Evolutionary conservation across 2,113 vertebrate species (phyloP).

Genomic region (Tyto alba): DNA sequence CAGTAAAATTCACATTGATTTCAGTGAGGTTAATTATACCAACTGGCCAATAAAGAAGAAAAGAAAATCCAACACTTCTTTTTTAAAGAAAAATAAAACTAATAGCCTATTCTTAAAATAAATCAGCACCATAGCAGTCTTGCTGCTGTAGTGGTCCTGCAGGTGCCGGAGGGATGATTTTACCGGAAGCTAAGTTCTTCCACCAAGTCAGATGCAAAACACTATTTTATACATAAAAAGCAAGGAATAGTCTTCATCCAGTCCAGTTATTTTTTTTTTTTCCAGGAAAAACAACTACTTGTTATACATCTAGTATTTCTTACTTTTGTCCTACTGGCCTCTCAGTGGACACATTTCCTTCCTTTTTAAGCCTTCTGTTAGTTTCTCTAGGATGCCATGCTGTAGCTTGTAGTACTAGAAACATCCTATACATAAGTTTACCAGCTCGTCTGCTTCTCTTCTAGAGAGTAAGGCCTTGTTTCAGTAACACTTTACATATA

Average conservation of each 20-base stretch:
- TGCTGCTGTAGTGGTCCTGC: neutral
- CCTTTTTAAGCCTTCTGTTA: neutral
- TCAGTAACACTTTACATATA: neutral
- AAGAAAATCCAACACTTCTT: neutral
- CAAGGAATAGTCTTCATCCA: neutral
- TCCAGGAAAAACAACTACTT: neutral
- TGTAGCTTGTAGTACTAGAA: neutral
- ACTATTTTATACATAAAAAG: neutral
- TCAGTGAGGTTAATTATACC: neutral
- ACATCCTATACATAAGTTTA: fast-evolving
- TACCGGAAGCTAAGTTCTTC: neutral
- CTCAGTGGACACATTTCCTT: neutral
- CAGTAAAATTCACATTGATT: neutral
- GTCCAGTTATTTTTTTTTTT: neutral
- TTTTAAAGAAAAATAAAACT: neutral
- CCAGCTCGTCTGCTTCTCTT: neutral
- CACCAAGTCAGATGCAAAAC: neutral
- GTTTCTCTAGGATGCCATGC: neutral
- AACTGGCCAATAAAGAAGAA: neutral
- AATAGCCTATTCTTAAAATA: neutral
- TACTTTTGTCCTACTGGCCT: neutral
- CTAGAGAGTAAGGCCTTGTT: neutral
- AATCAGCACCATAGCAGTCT: neutral
- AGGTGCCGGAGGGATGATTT: neutral
- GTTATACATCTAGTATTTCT: neutral